A percentile compares a stretch with the other conserved stretches of the same genome.
Evolutionary conservation across 2,888 invertebrate genomes (phyloP).

Genomic region (Halictus quadricinctus): DNA sequence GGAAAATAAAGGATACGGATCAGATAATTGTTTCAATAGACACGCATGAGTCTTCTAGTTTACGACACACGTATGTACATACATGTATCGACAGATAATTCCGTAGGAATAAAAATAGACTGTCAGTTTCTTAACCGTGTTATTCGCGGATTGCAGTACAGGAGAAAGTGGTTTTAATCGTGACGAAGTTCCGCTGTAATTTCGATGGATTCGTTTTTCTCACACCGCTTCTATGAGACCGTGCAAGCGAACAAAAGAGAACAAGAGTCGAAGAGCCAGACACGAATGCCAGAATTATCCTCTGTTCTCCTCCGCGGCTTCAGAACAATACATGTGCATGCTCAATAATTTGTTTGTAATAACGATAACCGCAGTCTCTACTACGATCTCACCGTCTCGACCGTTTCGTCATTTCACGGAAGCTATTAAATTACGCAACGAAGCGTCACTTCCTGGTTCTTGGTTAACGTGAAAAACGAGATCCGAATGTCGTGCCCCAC

Average conservation of each 20-base stretch:
- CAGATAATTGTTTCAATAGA: too few species aligned
- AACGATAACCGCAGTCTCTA: conserved; percentile 55
- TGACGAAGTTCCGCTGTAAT: background rate
- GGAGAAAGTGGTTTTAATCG: conserved; percentile 48
- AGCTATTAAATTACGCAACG: conserved; percentile 69
- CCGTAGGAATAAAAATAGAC: too few species aligned
- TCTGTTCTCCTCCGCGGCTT: conserved; percentile 38
- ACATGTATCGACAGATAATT: too few species aligned
- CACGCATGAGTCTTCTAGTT: too few species aligned
- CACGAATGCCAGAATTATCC: conserved; percentile 38
- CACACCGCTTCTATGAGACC: conserved; percentile 38
- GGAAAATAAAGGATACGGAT: too few species aligned
- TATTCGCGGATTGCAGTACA: background rate
- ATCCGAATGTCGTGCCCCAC: conserved; percentile 25
- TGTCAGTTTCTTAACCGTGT: background rate
- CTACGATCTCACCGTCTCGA: conserved; percentile 46
- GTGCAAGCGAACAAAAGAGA: conserved; percentile 5
- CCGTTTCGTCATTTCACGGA: conserved; percentile 67
- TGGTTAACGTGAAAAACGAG: conserved; percentile 50
- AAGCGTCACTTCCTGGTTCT: conserved; percentile 68
- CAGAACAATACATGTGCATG: conserved; percentile 46
- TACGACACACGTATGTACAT: too few species aligned
- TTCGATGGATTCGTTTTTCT: conserved; percentile 41
- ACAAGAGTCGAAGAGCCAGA: background rate
- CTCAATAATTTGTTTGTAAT: conserved; percentile 60